A percentile compares a stretch with the other conserved stretches of the same genome.
These are phyloP conservation scores for Elymnias hypermnestra DNA, from an alignment of 1,140 invertebrate genomes.

Conservation along the genomic window DNA sequence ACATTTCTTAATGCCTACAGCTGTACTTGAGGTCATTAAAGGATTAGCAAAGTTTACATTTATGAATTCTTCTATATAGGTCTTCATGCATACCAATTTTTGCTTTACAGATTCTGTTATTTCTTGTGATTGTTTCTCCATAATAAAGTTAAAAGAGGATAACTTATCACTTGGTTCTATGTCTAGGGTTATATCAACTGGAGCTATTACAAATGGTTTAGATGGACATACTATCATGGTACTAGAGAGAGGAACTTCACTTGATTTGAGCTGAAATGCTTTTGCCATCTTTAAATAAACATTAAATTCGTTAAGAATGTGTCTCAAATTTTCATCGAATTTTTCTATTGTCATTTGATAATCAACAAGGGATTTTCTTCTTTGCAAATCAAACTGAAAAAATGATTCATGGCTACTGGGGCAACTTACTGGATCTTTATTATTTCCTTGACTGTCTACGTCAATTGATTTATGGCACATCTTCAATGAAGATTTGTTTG, in stretches of 20 bases:
- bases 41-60: constrained; percentile 37
- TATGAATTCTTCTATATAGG: constrained; percentile 44
- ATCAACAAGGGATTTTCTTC: constrained; percentile 35
- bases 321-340: constrained; percentile 43
- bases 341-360: constrained; percentile 57
- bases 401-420: constrained; percentile 53
- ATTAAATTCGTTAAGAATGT: constrained; percentile 53
- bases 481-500: constrained; percentile 42
- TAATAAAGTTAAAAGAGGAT: constrained; percentile 57
- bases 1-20: neutral
- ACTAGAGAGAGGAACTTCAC: constrained; percentile 32
- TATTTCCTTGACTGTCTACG: constrained; percentile 14
- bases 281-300: constrained; percentile 63
- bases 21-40: neutral
- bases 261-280: constrained; percentile 42
- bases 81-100: constrained; percentile 47
- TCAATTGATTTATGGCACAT: constrained; percentile 57
- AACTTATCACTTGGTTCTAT: no score
- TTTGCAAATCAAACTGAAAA: constrained; percentile 46
- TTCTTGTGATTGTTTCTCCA: constrained; percentile 43
- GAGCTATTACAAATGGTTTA: no score
- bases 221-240: constrained; percentile 31
- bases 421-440: constrained; percentile 26
- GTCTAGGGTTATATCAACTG: no score
- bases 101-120: constrained; percentile 46